phyloP scores from a whole-genome alignment of 2,113 vertebrate genomes.

The Sylvietta virens region DNA sequence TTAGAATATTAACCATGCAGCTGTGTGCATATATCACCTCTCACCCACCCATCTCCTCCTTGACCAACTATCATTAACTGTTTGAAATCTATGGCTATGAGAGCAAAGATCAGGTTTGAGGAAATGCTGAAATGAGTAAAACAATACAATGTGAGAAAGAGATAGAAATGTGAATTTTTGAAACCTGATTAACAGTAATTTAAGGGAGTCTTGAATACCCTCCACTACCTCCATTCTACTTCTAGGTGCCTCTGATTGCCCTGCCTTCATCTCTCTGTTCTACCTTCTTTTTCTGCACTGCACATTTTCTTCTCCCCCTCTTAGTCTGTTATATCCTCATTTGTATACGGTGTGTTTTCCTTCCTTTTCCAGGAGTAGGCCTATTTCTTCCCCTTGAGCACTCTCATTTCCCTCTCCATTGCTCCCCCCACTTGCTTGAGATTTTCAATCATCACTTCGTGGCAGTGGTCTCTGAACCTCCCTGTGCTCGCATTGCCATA shows the following conservation, averaged over 20 bases:
- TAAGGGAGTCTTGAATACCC: not conserved
- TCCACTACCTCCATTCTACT: not conserved
- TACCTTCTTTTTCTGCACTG: not conserved
- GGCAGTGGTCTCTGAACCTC: conserved; percentile 34
- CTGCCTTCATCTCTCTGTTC: not conserved
- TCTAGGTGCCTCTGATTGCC: not conserved
- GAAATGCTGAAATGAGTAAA: not conserved
- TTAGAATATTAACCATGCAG: not conserved
- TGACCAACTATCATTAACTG: not conserved
- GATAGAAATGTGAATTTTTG: not conserved
- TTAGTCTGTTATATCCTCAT: not conserved
- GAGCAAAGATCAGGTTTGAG: not conserved
- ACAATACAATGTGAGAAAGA: not conserved
- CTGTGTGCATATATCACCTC: not conserved
- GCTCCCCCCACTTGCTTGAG: not conserved
- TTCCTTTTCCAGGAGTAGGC: not conserved
- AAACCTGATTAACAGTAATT: not conserved
- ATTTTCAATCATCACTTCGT: conserved; percentile 50
- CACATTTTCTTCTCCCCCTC: not conserved
- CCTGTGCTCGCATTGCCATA: not conserved
- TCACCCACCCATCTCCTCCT: not conserved
- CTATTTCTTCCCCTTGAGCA: conserved; percentile 33
- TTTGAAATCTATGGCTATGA: not conserved
- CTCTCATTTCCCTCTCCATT: conserved; percentile 46
- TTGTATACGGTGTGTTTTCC: not conserved